Evolutionary conservation across 1,140 invertebrate species (phyloP).

Genomic region (Odontomachus brunneus): DNA sequence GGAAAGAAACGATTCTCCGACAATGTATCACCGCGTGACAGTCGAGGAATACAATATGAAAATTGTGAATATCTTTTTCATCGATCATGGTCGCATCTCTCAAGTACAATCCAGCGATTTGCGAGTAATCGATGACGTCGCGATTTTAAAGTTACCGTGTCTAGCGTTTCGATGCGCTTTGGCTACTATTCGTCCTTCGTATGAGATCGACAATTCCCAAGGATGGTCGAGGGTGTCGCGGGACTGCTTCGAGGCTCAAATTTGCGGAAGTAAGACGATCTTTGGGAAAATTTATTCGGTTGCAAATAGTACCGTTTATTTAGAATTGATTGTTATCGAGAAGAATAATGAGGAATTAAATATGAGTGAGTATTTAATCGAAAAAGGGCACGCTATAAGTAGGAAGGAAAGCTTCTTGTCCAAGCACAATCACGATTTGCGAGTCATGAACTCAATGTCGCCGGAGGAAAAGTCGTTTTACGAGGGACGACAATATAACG

Average conservation of each 20-base stretch:
- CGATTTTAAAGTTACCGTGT: slow-evolving; percentile 81
- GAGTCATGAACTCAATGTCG: slow-evolving; percentile 74
- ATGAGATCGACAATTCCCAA: slow-evolving; percentile 83
- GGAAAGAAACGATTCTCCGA: slow-evolving; percentile 60
- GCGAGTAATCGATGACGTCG: slow-evolving; percentile 53
- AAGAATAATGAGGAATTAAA: slow-evolving; percentile 74
- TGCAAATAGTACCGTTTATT: slow-evolving; percentile 88
- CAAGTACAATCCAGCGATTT: slow-evolving; percentile 77
- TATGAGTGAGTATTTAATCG: slow-evolving; percentile 88
- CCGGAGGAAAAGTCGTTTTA: slow-evolving; percentile 82
- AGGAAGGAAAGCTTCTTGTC: slow-evolving; percentile 92
- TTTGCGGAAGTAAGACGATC: slow-evolving; percentile 56
- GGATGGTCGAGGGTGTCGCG: slow-evolving; percentile 88
- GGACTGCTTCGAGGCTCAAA: slow-evolving; percentile 84
- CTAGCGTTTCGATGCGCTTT: slow-evolving; percentile 91
- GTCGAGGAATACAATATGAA: slow-evolving; percentile 70
- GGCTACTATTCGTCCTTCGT: slow-evolving; percentile 88
- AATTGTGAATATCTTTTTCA: slow-evolving; percentile 87
- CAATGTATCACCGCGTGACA: slow-evolving; percentile 80
- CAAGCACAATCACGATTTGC: slow-evolving; percentile 85
- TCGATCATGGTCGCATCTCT: slow-evolving; percentile 91
- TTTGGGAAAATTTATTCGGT: slow-evolving; percentile 91
- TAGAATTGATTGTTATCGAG: slow-evolving; percentile 87
- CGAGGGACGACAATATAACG: slow-evolving; percentile 84
- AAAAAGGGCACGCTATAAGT: slow-evolving; percentile 87